These are phyloP conservation scores for Enteromius treurensis DNA, from an alignment of 2,797 vertebrate genomes.

Conservation along the genomic window DNA sequence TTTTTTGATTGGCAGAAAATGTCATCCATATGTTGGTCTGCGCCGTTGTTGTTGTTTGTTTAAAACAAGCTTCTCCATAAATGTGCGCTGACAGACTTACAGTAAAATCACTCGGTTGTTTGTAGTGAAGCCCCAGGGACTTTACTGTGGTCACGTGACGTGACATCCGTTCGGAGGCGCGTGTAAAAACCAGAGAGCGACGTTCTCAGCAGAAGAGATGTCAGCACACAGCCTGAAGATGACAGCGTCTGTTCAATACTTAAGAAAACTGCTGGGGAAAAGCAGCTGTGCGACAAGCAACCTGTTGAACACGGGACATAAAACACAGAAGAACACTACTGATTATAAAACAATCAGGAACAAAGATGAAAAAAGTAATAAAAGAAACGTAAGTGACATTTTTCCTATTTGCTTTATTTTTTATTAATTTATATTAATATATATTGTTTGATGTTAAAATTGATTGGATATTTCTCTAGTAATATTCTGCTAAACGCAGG, in stretches of 20 bases:
- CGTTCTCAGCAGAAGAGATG: slow-evolving; percentile 8
- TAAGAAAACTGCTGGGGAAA: slow-evolving; percentile 51
- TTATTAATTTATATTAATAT: background rate
- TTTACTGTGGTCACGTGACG: slow-evolving; percentile 49
- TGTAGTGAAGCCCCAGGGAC: slow-evolving; percentile 49
- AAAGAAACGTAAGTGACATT: slow-evolving; percentile 17
- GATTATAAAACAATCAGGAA: slow-evolving; percentile 11
- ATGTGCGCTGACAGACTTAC: background rate
- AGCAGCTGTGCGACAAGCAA: slow-evolving; percentile 38
- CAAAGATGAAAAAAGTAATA: slow-evolving; percentile 4
- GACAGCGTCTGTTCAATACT: slow-evolving; percentile 30
- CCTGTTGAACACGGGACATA: slow-evolving; percentile 32
- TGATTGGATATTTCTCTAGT: background rate
- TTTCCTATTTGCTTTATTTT: background rate
- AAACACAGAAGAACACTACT: slow-evolving; percentile 34
- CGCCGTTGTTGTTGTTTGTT: background rate
- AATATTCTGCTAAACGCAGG: background rate
- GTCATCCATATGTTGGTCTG: background rate
- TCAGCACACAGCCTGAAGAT: slow-evolving; percentile 1
- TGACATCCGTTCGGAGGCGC: slow-evolving; percentile 38
- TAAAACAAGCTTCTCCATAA: background rate
- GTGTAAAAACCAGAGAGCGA: background rate
- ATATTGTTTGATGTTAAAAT: background rate
- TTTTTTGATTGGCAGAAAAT: too few species aligned
- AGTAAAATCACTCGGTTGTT: background rate